phyloP scores from a whole-genome alignment of 2,113 vertebrate species.

The Caloenas nicobarica region DNA sequence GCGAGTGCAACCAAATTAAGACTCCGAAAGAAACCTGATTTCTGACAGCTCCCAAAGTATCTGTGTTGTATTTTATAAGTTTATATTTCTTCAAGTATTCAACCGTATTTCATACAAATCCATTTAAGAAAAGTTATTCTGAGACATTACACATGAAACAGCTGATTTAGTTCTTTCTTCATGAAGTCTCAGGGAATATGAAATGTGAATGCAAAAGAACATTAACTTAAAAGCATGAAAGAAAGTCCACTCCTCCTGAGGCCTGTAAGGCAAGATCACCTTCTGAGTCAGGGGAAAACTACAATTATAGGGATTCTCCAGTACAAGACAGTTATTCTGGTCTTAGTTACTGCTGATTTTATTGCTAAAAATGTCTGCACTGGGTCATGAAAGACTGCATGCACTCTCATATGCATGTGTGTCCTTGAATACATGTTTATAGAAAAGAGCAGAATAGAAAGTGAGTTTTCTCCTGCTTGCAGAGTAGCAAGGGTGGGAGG shows the following conservation, averaged over 20 bases:
- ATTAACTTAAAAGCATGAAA: neutral
- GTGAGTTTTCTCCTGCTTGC: too few species aligned
- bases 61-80: neutral
- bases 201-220: neutral
- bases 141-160: neutral
- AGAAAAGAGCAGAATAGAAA: neutral
- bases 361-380: neutral
- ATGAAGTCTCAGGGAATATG: rapidly evolving
- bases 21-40: neutral
- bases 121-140: neutral
- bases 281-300: neutral
- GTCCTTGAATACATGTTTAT: neutral
- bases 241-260: neutral
- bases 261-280: neutral
- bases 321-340: neutral
- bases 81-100: neutral
- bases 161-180: neutral
- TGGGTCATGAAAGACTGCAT: neutral
- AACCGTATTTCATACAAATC: neutral
- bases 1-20: neutral
- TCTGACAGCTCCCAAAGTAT: neutral
- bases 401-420: neutral
- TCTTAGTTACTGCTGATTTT: neutral
- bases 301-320: neutral
- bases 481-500: neutral